Evolutionary conservation across 2,113 vertebrate genomes (phyloP).

Genomic region (Cephalopholis sonnerati): DNA sequence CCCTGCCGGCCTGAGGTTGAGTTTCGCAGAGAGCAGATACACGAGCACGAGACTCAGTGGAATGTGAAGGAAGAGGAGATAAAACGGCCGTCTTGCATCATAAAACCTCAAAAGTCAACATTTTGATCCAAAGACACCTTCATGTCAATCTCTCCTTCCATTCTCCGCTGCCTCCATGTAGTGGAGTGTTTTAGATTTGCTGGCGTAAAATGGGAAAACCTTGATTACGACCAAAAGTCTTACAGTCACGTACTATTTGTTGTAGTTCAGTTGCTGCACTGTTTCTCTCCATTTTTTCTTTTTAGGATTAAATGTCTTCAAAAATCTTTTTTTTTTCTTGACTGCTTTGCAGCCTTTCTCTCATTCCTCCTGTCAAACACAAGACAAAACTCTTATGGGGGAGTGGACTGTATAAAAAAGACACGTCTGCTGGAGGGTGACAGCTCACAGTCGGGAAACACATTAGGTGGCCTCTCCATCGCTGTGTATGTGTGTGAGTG

Average conservation of each 20-base stretch:
- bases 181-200: neutral
- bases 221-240: constrained; percentile 12
- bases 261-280: neutral
- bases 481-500: constrained; percentile 13
- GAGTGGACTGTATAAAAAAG: constrained; percentile 51
- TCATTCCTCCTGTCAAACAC: constrained; percentile 46
- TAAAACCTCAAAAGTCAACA: constrained; percentile 37
- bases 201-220: neutral
- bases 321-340: constrained; percentile 8
- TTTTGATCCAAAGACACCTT: constrained; percentile 14
- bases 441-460: constrained; percentile 56
- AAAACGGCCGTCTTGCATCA: constrained; percentile 23
- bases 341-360: constrained; percentile 12
- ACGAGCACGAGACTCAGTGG: neutral
- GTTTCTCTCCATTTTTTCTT: neutral
- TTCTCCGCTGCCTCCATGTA: neutral
- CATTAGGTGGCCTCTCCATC: constrained; percentile 52
- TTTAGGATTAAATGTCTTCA: neutral
- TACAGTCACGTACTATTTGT: neutral
- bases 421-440: constrained; percentile 65
- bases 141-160: constrained; percentile 3
- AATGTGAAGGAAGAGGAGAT: constrained; percentile 33
- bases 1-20: constrained; percentile 17
- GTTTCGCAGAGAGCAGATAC: constrained; percentile 12
- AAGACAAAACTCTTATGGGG: constrained; percentile 51